Conservation (phyloP, 2,888 invertebrate species). For the Odontothrips loti region DNA sequence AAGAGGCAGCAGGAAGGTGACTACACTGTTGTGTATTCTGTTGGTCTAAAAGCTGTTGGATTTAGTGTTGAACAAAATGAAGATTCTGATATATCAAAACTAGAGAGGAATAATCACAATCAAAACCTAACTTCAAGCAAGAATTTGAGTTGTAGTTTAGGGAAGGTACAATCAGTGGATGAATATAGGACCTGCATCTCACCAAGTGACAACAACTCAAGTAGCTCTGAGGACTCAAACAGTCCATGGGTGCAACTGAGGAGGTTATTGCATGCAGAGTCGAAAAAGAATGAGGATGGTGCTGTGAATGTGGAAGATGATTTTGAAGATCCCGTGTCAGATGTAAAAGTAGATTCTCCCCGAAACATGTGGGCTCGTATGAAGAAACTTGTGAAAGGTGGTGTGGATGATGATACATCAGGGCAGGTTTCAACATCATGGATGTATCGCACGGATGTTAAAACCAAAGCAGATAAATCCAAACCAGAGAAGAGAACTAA, state of each 20-base stretch:
- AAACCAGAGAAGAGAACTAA: neutral
- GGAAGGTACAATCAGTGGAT: neutral
- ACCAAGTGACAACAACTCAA: constrained; percentile 5
- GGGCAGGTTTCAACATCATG: constrained; percentile 10
- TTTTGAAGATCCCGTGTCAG: neutral
- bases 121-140: neutral
- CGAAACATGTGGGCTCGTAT: neutral
- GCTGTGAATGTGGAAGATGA: neutral
- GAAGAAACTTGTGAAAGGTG: constrained; percentile 8
- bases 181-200: constrained; percentile 1
- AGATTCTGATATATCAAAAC: neutral
- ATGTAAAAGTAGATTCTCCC: neutral
- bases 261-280: constrained; percentile 1
- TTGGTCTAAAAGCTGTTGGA: constrained; percentile 39
- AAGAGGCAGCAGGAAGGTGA: constrained; percentile 34
- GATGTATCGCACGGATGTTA: neutral
- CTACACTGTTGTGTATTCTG: constrained; percentile 35
- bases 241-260: neutral
- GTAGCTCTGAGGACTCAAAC: neutral
- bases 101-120: neutral
- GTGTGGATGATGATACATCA: neutral
- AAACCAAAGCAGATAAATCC: neutral
- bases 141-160: neutral
- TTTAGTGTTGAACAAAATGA: constrained; percentile 39
- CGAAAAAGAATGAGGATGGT: neutral